A percentile compares a stretch with the other conserved stretches of the same genome.
These are phyloP conservation scores for Phainopepla nitens DNA, from an alignment of 2,113 vertebrate genomes.

Conservation along the genomic window DNA sequence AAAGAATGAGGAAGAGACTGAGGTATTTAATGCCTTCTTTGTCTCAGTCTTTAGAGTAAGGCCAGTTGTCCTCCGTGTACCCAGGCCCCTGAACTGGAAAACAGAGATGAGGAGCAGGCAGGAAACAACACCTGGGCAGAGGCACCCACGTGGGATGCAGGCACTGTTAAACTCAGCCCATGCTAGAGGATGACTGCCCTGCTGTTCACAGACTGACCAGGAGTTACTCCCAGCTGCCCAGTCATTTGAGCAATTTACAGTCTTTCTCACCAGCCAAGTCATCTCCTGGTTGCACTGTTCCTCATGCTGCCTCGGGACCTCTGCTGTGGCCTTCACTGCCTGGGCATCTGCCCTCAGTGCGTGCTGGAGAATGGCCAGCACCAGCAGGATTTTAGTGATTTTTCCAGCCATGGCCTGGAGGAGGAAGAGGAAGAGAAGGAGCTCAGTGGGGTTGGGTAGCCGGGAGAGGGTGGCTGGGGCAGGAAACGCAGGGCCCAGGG, in stretches of 20 bases:
- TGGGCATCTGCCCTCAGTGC: not conserved
- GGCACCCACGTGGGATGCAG: not conserved
- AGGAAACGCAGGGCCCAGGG: not conserved
- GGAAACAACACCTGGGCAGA: not conserved
- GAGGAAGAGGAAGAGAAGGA: not conserved
- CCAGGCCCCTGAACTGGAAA: not conserved
- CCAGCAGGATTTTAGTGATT: not conserved
- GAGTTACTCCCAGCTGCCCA: not conserved
- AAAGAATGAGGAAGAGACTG: not conserved
- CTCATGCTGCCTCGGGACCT: accelerated
- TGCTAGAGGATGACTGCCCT: not conserved
- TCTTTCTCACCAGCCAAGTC: not conserved
- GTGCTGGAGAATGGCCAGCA: not conserved
- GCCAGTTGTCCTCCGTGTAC: not conserved
- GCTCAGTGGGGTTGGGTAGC: not conserved
- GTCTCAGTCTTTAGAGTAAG: not conserved
- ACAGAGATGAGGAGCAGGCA: not conserved
- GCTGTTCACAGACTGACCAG: not conserved
- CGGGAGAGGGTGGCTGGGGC: not conserved
- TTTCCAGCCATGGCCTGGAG: not conserved
- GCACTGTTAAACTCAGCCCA: not conserved
- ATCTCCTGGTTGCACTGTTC: not conserved
- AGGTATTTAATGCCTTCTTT: not conserved
- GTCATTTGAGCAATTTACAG: not conserved
- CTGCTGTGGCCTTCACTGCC: accelerated